phyloP scores from a whole-genome alignment of 2,113 vertebrate genomes.

The Trichomycterus rosablanca region DNA sequence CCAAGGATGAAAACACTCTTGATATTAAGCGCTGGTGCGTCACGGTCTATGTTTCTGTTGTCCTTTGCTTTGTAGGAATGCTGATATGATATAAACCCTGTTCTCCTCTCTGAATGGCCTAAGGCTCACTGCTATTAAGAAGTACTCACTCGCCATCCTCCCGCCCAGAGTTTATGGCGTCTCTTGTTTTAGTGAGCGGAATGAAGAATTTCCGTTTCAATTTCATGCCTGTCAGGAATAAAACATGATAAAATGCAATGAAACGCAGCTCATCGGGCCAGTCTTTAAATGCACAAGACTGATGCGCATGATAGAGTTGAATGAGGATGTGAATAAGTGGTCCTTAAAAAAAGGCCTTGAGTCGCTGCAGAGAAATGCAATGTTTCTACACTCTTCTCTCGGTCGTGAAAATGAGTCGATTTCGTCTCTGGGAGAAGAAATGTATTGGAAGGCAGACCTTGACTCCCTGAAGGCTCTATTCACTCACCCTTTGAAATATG shows the following conservation, averaged over 20 bases:
- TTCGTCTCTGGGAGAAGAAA: conserved; percentile 32
- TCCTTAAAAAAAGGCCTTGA: conserved; percentile 46
- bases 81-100: conserved; percentile 34
- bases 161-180: conserved; percentile 35
- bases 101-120: conserved; percentile 30
- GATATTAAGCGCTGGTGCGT: neutral
- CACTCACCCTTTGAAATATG: conserved; percentile 21
- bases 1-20: too few relatives aligned
- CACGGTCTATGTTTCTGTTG: conserved; percentile 28
- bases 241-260: conserved; percentile 51
- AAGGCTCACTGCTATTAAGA: conserved; percentile 23
- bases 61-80: conserved; percentile 33
- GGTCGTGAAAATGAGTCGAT: conserved; percentile 38
- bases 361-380: conserved; percentile 40
- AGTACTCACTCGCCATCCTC: conserved; percentile 13
- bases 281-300: conserved; percentile 47
- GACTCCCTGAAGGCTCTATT: conserved; percentile 34
- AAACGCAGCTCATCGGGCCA: conserved; percentile 41
- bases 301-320: conserved; percentile 36
- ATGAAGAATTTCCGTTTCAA: conserved; percentile 49
- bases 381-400: conserved; percentile 9
- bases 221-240: conserved; percentile 51
- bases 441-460: conserved; percentile 35
- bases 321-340: conserved; percentile 41
- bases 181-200: conserved; percentile 40